Conservation (phyloP, 2,797 vertebrate species). For the Hemitrygon akajei region DNA sequence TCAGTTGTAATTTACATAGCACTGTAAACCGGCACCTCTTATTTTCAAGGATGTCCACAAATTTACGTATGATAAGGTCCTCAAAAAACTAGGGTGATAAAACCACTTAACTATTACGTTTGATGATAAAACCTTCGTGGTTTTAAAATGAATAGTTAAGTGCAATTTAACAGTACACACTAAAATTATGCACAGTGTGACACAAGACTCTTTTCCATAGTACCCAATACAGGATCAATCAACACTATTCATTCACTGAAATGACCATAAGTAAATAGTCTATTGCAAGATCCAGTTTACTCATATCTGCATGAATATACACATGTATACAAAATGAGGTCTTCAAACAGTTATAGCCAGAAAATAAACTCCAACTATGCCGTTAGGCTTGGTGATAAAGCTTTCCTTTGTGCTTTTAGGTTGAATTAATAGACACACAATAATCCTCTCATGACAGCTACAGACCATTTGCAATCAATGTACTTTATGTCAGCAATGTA, state of each 20-base stretch:
- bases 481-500: not conserved
- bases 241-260: not conserved
- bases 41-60: not conserved
- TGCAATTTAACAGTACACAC: not conserved
- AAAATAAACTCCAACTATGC: not conserved
- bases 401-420: not conserved
- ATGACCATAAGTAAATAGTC: not conserved
- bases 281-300: not conserved
- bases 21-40: not conserved
- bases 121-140: not conserved
- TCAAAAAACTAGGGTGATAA: not conserved
- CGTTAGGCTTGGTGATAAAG: not conserved
- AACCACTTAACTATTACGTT: not conserved
- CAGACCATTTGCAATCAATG: not conserved
- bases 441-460: not conserved
- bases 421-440: not conserved
- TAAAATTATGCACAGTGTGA: not conserved
- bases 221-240: not conserved
- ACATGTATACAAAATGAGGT: not conserved
- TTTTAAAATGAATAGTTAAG: not conserved
- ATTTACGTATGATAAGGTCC: not conserved
- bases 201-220: not conserved
- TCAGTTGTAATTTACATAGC: not conserved
- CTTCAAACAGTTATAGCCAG: not conserved
- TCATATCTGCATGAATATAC: not conserved